Evolutionary conservation across 2,113 vertebrate species (phyloP).

Genomic region (Origma solitaria): DNA sequence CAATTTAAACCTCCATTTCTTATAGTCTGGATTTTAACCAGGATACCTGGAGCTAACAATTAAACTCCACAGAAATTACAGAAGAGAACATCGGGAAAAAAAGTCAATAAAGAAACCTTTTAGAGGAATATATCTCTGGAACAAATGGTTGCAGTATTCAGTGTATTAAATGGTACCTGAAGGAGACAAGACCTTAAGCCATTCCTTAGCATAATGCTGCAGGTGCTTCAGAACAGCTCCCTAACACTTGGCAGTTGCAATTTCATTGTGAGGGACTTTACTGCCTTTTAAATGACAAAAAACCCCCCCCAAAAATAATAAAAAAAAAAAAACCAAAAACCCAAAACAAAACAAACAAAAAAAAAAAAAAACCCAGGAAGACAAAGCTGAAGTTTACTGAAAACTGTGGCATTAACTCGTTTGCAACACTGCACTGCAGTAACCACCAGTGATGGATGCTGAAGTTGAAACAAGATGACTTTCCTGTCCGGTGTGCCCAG

Average conservation of each 20-base stretch:
- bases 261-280: neutral
- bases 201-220: neutral
- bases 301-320: too few species aligned
- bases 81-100: neutral
- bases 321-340: neutral
- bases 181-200: neutral
- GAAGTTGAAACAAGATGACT: neutral
- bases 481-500: neutral
- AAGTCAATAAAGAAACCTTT: conserved; percentile 35
- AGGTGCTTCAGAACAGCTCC: neutral
- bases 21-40: conserved; percentile 14
- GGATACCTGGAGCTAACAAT: conserved; percentile 44
- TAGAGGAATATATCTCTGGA: neutral
- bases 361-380: neutral
- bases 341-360: too few species aligned
- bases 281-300: conserved; percentile 7
- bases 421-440: neutral
- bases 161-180: conserved; percentile 11
- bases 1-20: conserved; percentile 40
- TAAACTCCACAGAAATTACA: conserved; percentile 40
- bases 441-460: neutral
- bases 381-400: conserved; percentile 36
- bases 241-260: neutral
- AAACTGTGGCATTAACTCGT: neutral
- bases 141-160: neutral